phyloP scores from a whole-genome alignment of 2,797 vertebrate species.

The Darevskia mixta region DNA sequence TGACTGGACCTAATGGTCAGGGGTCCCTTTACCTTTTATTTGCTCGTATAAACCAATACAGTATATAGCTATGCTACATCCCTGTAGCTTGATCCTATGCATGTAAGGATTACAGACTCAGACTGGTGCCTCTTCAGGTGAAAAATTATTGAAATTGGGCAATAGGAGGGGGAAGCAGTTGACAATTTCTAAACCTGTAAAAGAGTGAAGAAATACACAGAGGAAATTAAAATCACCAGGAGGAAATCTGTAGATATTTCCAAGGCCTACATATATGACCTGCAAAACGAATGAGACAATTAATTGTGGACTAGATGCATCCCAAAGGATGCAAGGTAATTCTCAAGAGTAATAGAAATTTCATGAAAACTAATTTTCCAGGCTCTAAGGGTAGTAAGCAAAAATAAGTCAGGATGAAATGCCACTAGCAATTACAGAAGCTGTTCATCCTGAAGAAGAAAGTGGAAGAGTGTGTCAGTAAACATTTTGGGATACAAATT shows the following conservation, averaged over 20 bases:
- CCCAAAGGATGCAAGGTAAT: neutral
- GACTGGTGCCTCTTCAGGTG: neutral
- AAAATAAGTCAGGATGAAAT: slow-evolving; percentile 11
- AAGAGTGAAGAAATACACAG: neutral
- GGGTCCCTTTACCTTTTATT: no score
- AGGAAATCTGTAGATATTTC: slow-evolving; percentile 6
- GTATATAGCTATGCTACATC: neutral
- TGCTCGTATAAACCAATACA: no score
- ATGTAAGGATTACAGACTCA: neutral
- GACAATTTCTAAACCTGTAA: neutral
- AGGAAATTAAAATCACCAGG: slow-evolving; percentile 11
- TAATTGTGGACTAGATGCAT: neutral
- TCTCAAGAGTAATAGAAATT: slow-evolving; percentile 17
- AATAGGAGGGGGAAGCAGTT: neutral
- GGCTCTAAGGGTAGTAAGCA: neutral
- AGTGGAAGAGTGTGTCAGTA: neutral
- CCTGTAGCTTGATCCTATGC: neutral
- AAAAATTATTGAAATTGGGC: neutral
- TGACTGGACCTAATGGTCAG: no score
- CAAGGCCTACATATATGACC: neutral
- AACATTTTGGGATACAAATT: neutral
- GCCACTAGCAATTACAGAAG: neutral
- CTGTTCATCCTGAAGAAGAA: slow-evolving; percentile 16
- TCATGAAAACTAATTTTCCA: slow-evolving; percentile 22
- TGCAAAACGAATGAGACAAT: neutral